Evolutionary conservation across 1,140 invertebrate genomes (phyloP), one percentile per base, ranked within the genome.

Genomic region (Aphelenchoides besseyi): DNA sequence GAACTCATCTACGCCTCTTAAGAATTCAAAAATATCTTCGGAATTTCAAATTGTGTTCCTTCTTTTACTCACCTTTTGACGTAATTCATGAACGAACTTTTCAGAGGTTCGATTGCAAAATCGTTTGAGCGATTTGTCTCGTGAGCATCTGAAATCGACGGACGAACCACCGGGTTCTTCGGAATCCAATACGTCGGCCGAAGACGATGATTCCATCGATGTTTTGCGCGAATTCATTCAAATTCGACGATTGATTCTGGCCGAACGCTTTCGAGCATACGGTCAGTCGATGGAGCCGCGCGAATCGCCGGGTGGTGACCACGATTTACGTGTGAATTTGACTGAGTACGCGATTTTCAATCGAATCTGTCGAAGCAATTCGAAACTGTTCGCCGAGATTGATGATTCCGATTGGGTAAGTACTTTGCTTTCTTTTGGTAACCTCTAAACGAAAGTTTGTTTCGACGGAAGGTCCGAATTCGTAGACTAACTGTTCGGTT

Each of bases 291-390:
- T 61, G n/a, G 63, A 66, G 32, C 12, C 63, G 32, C 16, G 12
- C 1, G 28, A 16, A 12, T 66, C 63, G 32, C 9, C 16, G 16
- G 63, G 63, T 33, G 63, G 16, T 8, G 16, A 12, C 12, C 16
- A 66, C 36, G 63, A 66, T 33, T 23, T 66, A 23, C 30, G 30
- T 12, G 63, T 66, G 1, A 33, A 33, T 2, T 33, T 66, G 12
- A 37, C 30, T 30, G 63, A 66, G 32, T 66, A 66, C 63, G n/a
- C 16, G 1, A 23, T 66, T 18, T 66, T 66, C 63, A 66, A 66
- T 30, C 16, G 32, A 63, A 66, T 66, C 32, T 23, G 30, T 12
- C 16, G 16, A 55, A n/a, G 12, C 12, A 53, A 12, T 0, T 26
- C n/a, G n/a, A 41, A 37, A 2, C 30, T 66, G 63, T 66, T 66